Conservation (phyloP, 2,797 vertebrate species). For the Gymnoscopelus microlampas region DNA sequence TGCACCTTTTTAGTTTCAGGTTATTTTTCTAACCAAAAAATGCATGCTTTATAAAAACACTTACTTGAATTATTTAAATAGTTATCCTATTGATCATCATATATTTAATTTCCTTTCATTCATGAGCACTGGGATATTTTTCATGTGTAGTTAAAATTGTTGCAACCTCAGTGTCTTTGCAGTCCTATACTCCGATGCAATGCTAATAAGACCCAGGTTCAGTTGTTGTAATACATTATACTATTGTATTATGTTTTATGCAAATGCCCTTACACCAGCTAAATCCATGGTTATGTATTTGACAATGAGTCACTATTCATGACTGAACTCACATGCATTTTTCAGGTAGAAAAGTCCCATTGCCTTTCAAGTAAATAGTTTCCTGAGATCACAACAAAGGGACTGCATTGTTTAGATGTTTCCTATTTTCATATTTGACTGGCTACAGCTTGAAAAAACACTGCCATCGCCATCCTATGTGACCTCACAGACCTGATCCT, state of each 20-base stretch:
- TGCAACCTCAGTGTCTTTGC: constrained; percentile 17
- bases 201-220: constrained; percentile 50
- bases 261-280: constrained; percentile 5
- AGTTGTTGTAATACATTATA: neutral
- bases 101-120: constrained; percentile 47
- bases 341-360: constrained; percentile 17
- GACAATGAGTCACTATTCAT: neutral
- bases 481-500: constrained; percentile 25
- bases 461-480: neutral
- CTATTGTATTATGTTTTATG: constrained; percentile 22
- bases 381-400: constrained; percentile 8
- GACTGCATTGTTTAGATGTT: constrained; percentile 20
- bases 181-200: constrained; percentile 17
- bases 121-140: constrained; percentile 59
- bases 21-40: constrained; percentile 47
- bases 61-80: constrained; percentile 68
- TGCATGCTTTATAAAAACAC: constrained; percentile 52
- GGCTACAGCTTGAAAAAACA: constrained; percentile 8
- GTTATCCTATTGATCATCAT: constrained; percentile 58
- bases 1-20: neutral
- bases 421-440: neutral
- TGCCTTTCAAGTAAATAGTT: neutral
- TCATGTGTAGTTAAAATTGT: constrained; percentile 36
- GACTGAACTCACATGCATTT: constrained; percentile 7
- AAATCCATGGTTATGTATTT: constrained; percentile 16